Base-by-base conservation (phyloP, 2,888 invertebrate genomes). In the Ormyrus labotus region DNA sequence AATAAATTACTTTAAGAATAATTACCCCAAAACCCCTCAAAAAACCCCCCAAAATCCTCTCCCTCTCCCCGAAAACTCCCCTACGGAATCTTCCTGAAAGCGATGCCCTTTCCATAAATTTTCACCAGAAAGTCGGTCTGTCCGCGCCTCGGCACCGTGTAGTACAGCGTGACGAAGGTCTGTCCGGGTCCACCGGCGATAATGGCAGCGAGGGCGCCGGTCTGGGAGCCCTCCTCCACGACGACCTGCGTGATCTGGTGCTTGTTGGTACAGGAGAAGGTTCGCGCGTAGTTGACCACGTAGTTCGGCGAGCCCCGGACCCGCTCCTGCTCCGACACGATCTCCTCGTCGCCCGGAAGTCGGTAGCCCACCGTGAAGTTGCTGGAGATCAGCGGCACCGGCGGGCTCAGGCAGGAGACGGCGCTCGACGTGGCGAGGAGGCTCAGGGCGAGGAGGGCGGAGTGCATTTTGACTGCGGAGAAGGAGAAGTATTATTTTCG, bases 171-270 rank as follows among this genome's bases (percentile, higher is more conserved):
- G 19, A 79, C 78, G 19, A 70, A 81, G 0, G 78, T 75, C 6
- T 75, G 68, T 1, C 64, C 81, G 5, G 78, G 81, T 0, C 81
- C 81, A 0, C 81, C 81, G 1, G 78, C 78, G 34, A 72, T 11
- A 6, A 81, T 68, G 6, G 81, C 81, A 1, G 76, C 75, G 5
- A 68, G 63, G 11, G 74, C 50, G 0, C 73, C 70, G 11, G n/a
- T 53, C 5, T n/a, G 11, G 5, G 11, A 6, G 4, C 13, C 48
- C 9, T 81, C 78, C 47, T 75, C 53, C 6, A 78, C 47, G 9
- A 53, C 64, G 11, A 81, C 48, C 11, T 71, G 75, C 5, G 67
- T 81, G 13, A 81, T 78, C 5, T 71, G 11, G n/a, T 45, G 67
- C 10, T 71, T 48, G 68, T 71, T 75, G 53, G 72, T 50, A 0